phyloP scores from a whole-genome alignment of 2,113 vertebrate species.

The Silurus glanis region DNA sequence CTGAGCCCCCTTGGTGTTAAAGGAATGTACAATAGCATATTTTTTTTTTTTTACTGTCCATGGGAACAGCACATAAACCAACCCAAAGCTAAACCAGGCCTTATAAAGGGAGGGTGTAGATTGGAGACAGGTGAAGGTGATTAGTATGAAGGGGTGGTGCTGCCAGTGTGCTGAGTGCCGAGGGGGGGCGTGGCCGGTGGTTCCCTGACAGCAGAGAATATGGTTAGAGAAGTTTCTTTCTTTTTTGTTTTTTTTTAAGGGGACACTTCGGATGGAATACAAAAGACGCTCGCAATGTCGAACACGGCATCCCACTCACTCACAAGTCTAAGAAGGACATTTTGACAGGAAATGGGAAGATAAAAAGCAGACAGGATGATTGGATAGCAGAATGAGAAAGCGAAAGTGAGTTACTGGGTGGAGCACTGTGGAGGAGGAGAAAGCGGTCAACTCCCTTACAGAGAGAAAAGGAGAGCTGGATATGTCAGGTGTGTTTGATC shows the following conservation, averaged over 20 bases:
- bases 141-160: too few relatives aligned
- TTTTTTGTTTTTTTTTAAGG: too few relatives aligned
- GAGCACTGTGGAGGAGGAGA: constrained; percentile 23
- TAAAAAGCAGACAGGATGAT: not conserved
- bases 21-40: not conserved
- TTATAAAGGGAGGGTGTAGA: too few relatives aligned
- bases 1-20: not conserved
- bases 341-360: constrained; percentile 20
- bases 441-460: constrained; percentile 14
- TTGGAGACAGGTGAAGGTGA: too few relatives aligned
- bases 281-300: not conserved
- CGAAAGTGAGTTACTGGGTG: constrained; percentile 21
- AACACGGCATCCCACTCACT: not conserved
- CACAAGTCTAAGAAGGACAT: constrained; percentile 11
- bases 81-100: too few relatives aligned
- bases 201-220: not conserved
- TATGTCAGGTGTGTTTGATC: constrained; percentile 43
- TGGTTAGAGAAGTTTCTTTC: too few relatives aligned
- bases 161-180: too few relatives aligned
- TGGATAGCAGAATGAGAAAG: constrained; percentile 10
- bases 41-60: not conserved
- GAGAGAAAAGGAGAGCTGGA: constrained; percentile 33
- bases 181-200: too few relatives aligned
- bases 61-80: not conserved
- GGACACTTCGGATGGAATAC: not conserved